Evolutionary conservation across 2,113 vertebrate genomes (phyloP).

Genomic region (Patagioenas fasciata): DNA sequence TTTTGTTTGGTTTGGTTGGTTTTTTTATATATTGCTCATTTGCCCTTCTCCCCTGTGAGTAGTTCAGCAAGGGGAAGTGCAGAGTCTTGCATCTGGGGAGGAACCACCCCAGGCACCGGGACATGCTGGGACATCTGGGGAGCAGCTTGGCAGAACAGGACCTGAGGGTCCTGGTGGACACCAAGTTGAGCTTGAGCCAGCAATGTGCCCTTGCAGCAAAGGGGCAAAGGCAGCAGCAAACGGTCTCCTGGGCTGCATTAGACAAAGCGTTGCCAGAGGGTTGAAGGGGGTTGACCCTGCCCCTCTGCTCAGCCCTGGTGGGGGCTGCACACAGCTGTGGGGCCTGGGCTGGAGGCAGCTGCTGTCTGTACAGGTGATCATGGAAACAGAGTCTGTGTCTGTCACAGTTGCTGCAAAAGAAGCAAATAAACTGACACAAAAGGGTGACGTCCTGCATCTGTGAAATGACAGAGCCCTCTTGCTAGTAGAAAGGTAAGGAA

Average conservation of each 20-base stretch:
- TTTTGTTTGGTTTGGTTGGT: too few relatives aligned
- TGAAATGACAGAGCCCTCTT: not conserved
- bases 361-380: rapidly evolving
- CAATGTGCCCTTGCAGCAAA: not conserved
- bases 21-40: not conserved
- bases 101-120: too few relatives aligned
- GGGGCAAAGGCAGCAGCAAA: too few relatives aligned
- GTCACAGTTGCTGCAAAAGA: not conserved
- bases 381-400: not conserved
- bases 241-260: not conserved
- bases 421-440: not conserved
- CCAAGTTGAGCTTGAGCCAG: not conserved
- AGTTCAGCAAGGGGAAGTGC: not conserved
- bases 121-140: too few relatives aligned
- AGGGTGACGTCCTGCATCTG: not conserved
- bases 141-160: too few relatives aligned
- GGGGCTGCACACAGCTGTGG: rapidly evolving
- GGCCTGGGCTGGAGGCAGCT: not conserved
- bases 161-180: not conserved
- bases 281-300: too few relatives aligned
- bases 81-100: too few relatives aligned
- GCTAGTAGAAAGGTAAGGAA: not conserved
- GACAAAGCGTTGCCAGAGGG: too few relatives aligned
- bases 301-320: not conserved
- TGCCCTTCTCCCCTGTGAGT: not conserved